These are phyloP conservation scores for Trachelus tabidus DNA, from an alignment of 2,888 invertebrate genomes.

Conservation along the genomic window DNA sequence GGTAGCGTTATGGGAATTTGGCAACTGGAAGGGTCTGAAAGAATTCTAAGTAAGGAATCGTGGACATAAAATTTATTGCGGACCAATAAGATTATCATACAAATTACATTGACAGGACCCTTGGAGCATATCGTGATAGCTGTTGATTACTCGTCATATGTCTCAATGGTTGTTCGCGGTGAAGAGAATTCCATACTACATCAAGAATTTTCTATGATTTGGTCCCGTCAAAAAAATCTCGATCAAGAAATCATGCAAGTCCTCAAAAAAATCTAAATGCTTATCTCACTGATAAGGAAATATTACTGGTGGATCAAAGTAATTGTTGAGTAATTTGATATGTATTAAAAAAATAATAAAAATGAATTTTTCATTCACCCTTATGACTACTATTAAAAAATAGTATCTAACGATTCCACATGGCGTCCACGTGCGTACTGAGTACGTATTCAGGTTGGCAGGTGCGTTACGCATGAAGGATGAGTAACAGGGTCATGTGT, in stretches of 20 bases:
- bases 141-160: constrained; percentile 28
- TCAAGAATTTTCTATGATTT: constrained; percentile 43
- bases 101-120: constrained; percentile 27
- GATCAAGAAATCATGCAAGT: constrained; percentile 25
- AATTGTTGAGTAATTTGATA: background rate
- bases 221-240: constrained; percentile 34
- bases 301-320: constrained; percentile 25
- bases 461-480: background rate
- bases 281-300: constrained; percentile 33
- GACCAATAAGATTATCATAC: background rate
- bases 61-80: background rate
- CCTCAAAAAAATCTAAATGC: constrained; percentile 29
- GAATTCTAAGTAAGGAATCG: constrained; percentile 27
- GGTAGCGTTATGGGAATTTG: constrained; percentile 31
- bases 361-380: background rate
- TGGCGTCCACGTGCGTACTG: background rate
- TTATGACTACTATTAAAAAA: background rate
- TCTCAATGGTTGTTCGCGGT: constrained; percentile 36
- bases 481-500: background rate
- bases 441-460: background rate
- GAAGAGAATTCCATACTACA: constrained; percentile 22
- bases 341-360: background rate
- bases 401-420: background rate
- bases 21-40: constrained; percentile 31
- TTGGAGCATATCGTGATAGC: constrained; percentile 32